Percentiles rank a stretch among this genome's conserved stretches.
phyloP scores from a whole-genome alignment of 2,113 vertebrate species.

The Jacana jacana region DNA sequence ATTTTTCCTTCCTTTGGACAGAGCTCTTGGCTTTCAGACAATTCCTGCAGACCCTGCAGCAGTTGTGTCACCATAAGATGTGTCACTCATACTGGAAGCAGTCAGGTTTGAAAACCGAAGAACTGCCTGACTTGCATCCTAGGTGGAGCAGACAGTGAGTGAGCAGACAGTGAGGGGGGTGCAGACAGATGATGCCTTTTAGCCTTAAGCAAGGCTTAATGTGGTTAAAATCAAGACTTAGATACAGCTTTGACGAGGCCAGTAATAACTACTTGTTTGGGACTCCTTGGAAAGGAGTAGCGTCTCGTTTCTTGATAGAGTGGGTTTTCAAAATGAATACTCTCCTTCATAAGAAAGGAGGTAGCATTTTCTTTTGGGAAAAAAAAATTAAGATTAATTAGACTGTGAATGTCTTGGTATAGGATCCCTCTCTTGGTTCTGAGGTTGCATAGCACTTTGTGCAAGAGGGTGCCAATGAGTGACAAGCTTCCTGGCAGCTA shows the following conservation, averaged over 20 bases:
- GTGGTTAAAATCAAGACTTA: background rate
- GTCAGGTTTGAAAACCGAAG: conserved; percentile 34
- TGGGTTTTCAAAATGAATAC: background rate
- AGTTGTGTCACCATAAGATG: conserved; percentile 56
- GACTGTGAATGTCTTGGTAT: background rate
- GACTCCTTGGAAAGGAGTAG: background rate
- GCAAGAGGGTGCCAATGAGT: background rate
- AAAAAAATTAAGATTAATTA: background rate
- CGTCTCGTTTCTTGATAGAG: background rate
- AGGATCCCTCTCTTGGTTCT: background rate
- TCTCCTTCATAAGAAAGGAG: background rate
- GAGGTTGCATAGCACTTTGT: background rate
- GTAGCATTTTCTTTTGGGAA: background rate
- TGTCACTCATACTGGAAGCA: conserved; percentile 55
- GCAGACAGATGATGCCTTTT: background rate
- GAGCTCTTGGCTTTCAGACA: conserved; percentile 54
- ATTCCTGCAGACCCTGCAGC: conserved; percentile 59
- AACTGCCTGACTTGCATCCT: conserved; percentile 28
- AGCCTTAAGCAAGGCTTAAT: background rate
- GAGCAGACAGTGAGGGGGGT: background rate
- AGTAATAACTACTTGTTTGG: background rate
- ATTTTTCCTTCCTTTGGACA: conserved; percentile 50
- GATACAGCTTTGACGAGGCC: background rate
- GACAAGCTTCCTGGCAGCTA: background rate
- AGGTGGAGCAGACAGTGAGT: conserved; percentile 20